phyloP scores from a whole-genome alignment of 2,888 invertebrate species.

The Doris montereyensis region DNA sequence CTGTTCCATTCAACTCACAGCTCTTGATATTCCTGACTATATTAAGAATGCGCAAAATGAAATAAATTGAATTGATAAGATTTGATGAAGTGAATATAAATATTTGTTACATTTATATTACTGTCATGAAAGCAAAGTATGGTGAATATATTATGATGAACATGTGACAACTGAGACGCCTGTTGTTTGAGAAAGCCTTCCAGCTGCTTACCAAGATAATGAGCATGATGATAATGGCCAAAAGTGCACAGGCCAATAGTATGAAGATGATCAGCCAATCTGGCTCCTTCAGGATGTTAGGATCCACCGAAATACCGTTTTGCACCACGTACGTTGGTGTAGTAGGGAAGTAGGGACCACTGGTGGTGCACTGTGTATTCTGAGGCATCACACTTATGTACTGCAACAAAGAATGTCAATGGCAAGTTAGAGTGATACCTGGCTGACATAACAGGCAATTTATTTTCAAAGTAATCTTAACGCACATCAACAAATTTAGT shows the following conservation, averaged over 20 bases:
- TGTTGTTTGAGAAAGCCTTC: not conserved
- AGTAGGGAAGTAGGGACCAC: conserved; percentile 70
- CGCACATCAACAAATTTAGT: no score
- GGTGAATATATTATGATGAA: no score
- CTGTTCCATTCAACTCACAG: no score
- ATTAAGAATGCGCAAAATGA: no score
- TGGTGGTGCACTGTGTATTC: conserved; percentile 64
- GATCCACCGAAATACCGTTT: conserved; percentile 62
- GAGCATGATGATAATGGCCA: conserved; percentile 65
- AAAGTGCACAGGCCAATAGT: conserved; percentile 60
- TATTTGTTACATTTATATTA: not conserved
- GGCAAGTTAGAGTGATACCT: no score
- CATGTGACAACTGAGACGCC: no score
- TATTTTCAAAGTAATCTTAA: no score
- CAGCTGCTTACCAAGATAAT: conserved; percentile 63
- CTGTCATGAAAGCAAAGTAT: not conserved
- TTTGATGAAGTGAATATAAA: not conserved
- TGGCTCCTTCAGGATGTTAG: conserved; percentile 68
- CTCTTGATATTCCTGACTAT: no score
- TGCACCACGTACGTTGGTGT: conserved; percentile 64
- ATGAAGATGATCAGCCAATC: conserved; percentile 70
- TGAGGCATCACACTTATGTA: conserved; percentile 68
- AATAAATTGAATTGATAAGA: not conserved
- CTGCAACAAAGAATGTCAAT: no score
- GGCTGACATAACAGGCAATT: no score